Base-by-base conservation (phyloP, 2,797 vertebrate genomes). In the Pyrocephalus nanus region DNA sequence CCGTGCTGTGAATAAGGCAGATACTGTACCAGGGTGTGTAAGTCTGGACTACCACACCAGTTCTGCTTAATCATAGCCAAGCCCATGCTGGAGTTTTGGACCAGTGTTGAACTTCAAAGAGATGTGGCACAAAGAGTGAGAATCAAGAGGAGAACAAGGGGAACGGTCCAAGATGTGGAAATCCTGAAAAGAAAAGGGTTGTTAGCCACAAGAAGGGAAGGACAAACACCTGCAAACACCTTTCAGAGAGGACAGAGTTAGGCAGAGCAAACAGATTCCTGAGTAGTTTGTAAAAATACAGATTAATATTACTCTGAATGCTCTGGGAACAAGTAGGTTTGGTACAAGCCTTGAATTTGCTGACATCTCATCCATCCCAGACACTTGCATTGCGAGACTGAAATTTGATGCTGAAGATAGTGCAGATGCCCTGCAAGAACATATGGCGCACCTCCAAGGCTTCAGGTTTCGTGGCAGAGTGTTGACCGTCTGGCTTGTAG, bases 281-380 rank as follows among this genome's bases (percentile, higher is more conserved):
- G 15, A 87, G 51, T 47, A 76, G 60, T 50, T 50, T 78, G 27
- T 34, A 57, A 0, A 0, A 67, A 72, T 36, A 64, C 1, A 1
- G 50, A 23, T 53, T 47, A 55, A 65, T 72, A 54, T 11, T 36
- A 54, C 51, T 51, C 71, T 45, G 32, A 38, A 7, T 32, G 77
- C 25, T 25, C 12, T 18, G 38, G 10, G 50, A 67, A 61, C 7
- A 69, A 48, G 51, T 1, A 70, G 66, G 26, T 77, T 58, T 29
- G n/a, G 71, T 27, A 20, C 47, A 55, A 87, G 36, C 80, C 62
- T 58, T 66, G 74, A 18, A 12, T 62, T 87, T 89, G 77, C 83
- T 94, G 91, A 65, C 5, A 11, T 84, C 73, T 69, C 88, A 83
- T 55, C 75, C 75, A 48, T 53, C 47, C 80, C 60, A 87, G 73